phyloP scores from a whole-genome alignment of 2,113 vertebrate species.

The Piprites chloris region DNA sequence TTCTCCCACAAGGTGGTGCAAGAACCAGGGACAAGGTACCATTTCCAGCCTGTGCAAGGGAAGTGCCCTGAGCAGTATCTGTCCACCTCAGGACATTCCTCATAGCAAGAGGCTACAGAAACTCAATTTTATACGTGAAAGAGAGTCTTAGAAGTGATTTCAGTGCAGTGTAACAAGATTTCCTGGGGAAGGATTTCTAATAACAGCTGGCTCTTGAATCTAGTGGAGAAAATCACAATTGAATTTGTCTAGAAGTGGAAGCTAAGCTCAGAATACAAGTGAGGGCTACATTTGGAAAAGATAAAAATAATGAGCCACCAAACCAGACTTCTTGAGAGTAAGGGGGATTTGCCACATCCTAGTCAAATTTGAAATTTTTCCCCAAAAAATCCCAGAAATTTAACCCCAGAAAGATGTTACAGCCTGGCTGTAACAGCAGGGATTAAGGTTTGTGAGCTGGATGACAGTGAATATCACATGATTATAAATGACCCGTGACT shows the following conservation, averaged over 20 bases:
- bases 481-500: not conserved
- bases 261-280: not conserved
- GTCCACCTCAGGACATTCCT: not conserved
- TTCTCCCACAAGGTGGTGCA: constrained; percentile 35
- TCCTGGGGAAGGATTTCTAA: not conserved
- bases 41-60: not conserved
- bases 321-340: not conserved
- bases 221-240: not conserved
- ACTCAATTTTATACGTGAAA: not conserved
- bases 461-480: not conserved
- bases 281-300: not conserved
- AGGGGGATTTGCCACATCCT: not conserved
- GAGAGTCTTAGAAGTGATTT: not conserved
- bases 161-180: not conserved
- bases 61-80: not conserved
- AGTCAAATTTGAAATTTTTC: not conserved
- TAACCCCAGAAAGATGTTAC: not conserved
- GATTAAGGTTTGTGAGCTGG: not conserved
- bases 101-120: not conserved
- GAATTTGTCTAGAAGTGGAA: not conserved
- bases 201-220: not conserved
- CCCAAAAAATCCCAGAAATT: not conserved
- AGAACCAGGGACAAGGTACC: not conserved
- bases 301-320: not conserved
- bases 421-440: not conserved